Percentiles rank a stretch among this genome's conserved stretches.
phyloP scores from a whole-genome alignment of 2,888 invertebrate genomes.

The Meliscaeva auricollis region DNA sequence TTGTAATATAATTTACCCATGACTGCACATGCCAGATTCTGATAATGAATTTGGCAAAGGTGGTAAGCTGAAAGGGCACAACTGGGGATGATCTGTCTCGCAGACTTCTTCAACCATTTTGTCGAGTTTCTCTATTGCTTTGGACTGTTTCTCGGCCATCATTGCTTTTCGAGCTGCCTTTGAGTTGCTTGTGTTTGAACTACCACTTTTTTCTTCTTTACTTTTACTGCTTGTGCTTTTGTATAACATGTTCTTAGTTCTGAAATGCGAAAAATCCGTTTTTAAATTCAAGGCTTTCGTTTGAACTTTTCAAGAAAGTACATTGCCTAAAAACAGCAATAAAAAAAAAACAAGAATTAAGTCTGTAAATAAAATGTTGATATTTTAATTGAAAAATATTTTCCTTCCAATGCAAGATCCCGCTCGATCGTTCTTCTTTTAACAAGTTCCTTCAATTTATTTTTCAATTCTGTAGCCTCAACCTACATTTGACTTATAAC shows the following conservation, averaged over 20 bases:
- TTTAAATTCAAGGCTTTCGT: not conserved
- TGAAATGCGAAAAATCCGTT: constrained; percentile 14
- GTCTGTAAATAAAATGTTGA: no score
- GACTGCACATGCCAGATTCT: constrained; percentile 82
- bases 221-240: constrained; percentile 77
- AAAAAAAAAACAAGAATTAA: no score
- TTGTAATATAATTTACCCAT: constrained; percentile 79
- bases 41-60: constrained; percentile 82
- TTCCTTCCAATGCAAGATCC: no score
- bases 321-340: no score
- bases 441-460: no score
- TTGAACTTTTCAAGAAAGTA: no score
- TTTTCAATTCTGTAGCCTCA: no score
- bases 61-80: constrained; percentile 79
- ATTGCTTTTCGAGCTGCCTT: constrained; percentile 82
- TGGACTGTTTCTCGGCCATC: constrained; percentile 82
- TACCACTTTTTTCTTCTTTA: constrained; percentile 79
- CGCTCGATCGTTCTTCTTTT: no score
- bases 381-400: no score
- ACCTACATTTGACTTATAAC: no score
- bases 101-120: constrained; percentile 84
- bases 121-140: constrained; percentile 83
- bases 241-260: constrained; percentile 74
- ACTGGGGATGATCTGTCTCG: constrained; percentile 82
- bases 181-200: constrained; percentile 80